Evolutionary conservation across 2,888 invertebrate species (phyloP).

Genomic region (Malthinus flaveolus): DNA sequence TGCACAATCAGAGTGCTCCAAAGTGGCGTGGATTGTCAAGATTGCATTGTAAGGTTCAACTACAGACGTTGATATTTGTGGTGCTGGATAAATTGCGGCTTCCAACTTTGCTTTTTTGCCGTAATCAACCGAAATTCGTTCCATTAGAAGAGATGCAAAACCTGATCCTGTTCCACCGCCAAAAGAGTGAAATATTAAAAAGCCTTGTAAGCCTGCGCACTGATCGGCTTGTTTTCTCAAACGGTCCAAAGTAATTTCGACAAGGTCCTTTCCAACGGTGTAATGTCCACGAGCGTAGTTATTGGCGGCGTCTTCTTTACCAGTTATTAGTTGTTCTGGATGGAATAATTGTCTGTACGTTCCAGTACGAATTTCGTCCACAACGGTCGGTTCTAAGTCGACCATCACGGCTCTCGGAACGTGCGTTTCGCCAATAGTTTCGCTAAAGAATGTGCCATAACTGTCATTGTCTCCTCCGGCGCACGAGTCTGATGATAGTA

Average conservation of each 20-base stretch:
- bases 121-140: slow-evolving; percentile 42
- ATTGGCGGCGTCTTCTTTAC: slow-evolving; percentile 51
- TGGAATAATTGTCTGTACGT: slow-evolving; percentile 73
- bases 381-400: not conserved
- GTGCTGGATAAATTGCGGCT: not conserved
- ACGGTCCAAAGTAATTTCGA: slow-evolving; percentile 47
- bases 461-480: slow-evolving; percentile 41
- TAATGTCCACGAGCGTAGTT: slow-evolving; percentile 37
- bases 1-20: not conserved
- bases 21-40: not conserved
- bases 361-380: slow-evolving; percentile 65
- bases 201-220: not conserved
- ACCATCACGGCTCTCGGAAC: not conserved
- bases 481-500: slow-evolving; percentile 1
- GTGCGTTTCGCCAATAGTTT: slow-evolving; percentile 59
- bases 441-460: slow-evolving; percentile 71
- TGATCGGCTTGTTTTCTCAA: not conserved
- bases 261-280: slow-evolving; percentile 61
- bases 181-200: slow-evolving; percentile 58
- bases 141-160: slow-evolving; percentile 65
- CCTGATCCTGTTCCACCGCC: slow-evolving; percentile 47
- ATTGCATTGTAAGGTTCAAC: not conserved
- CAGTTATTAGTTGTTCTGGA: slow-evolving; percentile 51
- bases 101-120: not conserved
- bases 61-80: not conserved